phyloP scores from a whole-genome alignment of 2,888 invertebrate species.

The Trachelus iudaicus region DNA sequence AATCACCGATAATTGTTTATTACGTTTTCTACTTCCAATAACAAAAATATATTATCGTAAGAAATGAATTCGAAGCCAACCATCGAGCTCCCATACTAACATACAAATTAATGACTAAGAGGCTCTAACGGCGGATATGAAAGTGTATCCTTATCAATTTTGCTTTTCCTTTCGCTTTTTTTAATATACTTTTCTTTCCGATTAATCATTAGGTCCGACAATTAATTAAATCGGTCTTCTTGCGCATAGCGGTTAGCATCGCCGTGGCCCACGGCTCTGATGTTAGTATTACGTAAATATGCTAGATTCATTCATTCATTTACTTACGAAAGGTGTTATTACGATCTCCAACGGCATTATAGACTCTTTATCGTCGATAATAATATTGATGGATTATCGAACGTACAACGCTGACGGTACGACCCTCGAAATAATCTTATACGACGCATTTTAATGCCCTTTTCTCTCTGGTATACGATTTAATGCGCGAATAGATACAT shows the following conservation, averaged over 20 bases:
- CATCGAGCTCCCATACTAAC: slow-evolving; percentile 20
- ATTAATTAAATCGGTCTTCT: neutral
- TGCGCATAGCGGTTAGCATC: neutral
- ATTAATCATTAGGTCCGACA: neutral
- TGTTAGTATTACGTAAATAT: neutral
- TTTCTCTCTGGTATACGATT: neutral
- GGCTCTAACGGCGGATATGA: neutral
- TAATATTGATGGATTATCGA: neutral
- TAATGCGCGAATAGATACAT: neutral
- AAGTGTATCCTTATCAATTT: neutral
- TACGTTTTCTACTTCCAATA: slow-evolving; percentile 51
- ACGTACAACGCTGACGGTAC: neutral
- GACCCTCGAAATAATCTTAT: neutral
- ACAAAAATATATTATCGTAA: slow-evolving; percentile 57
- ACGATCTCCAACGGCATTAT: slow-evolving; percentile 10
- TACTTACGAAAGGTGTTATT: neutral
- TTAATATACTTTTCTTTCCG: neutral
- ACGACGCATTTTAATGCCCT: neutral
- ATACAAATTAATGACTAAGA: slow-evolving; percentile 9
- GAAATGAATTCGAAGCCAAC: slow-evolving; percentile 51
- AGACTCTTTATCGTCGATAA: slow-evolving; percentile 8
- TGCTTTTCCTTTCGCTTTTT: neutral
- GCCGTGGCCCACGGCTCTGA: neutral
- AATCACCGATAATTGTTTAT: slow-evolving; percentile 29
- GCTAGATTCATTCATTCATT: neutral